These are phyloP conservation scores for Karalla daura DNA, from an alignment of 2,797 vertebrate species.

Conservation along the genomic window DNA sequence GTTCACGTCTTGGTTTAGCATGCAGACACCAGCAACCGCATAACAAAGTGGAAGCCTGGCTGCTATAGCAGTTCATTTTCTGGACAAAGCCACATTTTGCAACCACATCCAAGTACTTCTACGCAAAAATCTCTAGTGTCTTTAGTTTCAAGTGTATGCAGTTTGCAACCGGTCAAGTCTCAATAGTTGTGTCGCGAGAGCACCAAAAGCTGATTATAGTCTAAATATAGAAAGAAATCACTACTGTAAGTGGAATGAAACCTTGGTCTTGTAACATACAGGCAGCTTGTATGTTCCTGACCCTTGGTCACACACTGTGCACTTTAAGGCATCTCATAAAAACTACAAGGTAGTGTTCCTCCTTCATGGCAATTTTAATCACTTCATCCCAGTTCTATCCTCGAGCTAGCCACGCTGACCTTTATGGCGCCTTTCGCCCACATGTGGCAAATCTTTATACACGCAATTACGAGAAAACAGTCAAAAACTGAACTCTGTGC, in stretches of 20 bases:
- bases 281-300: not conserved
- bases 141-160: not conserved
- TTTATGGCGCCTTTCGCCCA: not conserved
- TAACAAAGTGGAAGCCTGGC: no score
- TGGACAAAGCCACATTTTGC: no score
- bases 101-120: no score
- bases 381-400: constrained; percentile 27
- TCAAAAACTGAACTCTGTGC: not conserved
- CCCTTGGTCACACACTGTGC: not conserved
- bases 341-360: constrained; percentile 27
- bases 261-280: constrained; percentile 21
- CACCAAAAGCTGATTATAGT: not conserved
- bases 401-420: constrained; percentile 13
- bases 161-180: not conserved
- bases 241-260: not conserved
- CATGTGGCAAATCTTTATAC: constrained; percentile 18
- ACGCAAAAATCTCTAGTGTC: not conserved
- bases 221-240: not conserved
- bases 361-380: constrained; percentile 33
- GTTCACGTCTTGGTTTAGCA: no score
- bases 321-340: not conserved
- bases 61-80: no score
- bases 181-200: not conserved
- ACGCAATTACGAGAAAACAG: constrained; percentile 20
- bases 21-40: no score